A percentile compares a stretch with the other conserved stretches of the same genome.
Conservation (phyloP, 1,140 invertebrate genomes). For the Thereuonema tuberculata region DNA sequence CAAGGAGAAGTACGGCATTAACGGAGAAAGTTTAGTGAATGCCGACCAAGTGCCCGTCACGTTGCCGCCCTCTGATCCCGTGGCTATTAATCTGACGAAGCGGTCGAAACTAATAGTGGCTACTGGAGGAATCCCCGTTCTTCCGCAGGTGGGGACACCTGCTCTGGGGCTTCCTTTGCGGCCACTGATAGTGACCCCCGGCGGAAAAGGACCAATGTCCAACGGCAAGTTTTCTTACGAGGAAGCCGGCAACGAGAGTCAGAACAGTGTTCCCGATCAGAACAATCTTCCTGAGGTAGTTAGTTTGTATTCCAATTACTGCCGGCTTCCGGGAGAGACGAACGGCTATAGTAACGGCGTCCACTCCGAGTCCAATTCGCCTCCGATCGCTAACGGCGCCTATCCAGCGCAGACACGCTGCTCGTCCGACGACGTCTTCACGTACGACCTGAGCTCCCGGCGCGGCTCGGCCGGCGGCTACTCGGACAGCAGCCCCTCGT, state of each 20-base stretch:
- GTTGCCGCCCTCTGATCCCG: constrained; percentile 5
- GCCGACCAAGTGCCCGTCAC: constrained; percentile 67
- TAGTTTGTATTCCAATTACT: neutral
- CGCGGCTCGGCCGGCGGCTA: neutral
- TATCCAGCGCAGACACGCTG: neutral
- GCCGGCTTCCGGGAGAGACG: neutral
- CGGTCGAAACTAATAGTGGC: constrained; percentile 5
- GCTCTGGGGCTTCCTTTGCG: constrained; percentile 14
- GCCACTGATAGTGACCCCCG: neutral
- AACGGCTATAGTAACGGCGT: neutral
- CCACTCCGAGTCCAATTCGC: neutral
- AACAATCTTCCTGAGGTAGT: neutral
- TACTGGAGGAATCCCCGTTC: neutral
- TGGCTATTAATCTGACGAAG: constrained; percentile 13
- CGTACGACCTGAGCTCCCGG: neutral
- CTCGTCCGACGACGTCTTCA: neutral
- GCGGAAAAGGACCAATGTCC: neutral
- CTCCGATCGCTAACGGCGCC: neutral
- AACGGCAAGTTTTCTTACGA: neutral
- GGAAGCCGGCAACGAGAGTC: neutral
- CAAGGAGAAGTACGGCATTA: constrained; percentile 84
- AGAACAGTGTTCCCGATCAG: neutral
- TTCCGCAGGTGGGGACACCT: constrained; percentile 3
- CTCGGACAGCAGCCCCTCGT: constrained; percentile 7
- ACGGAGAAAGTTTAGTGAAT: constrained; percentile 66